phyloP scores from a whole-genome alignment of 2,113 vertebrate species.

The Petroica traversi region DNA sequence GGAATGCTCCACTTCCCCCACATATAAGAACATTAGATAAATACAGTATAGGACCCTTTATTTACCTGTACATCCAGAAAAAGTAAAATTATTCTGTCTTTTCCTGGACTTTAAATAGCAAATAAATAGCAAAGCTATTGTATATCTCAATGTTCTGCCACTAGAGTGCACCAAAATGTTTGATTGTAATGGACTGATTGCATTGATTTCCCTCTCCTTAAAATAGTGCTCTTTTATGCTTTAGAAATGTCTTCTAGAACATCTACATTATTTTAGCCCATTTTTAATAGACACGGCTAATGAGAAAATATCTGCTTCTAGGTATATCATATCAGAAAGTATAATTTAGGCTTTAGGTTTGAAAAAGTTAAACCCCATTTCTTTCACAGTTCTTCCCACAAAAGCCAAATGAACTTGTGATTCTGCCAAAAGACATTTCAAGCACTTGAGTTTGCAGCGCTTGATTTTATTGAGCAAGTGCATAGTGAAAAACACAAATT shows the following conservation, averaged over 20 bases:
- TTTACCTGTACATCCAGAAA: background rate
- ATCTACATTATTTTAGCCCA: background rate
- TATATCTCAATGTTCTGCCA: slow-evolving; percentile 45
- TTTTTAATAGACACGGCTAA: background rate
- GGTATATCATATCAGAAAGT: background rate
- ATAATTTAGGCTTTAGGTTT: background rate
- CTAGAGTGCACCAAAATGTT: slow-evolving; percentile 80
- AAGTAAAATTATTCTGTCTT: background rate
- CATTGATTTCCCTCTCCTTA: background rate
- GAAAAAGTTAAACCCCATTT: background rate
- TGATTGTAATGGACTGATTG: background rate
- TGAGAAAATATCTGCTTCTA: background rate
- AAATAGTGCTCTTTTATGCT: background rate
- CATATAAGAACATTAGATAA: background rate
- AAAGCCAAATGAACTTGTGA: background rate
- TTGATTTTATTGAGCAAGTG: background rate
- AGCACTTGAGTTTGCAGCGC: background rate
- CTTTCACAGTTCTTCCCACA: background rate
- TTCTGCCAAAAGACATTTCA: background rate
- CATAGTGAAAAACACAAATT: background rate
- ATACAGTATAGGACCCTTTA: background rate
- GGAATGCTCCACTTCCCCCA: accelerated
- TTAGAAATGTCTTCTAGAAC: background rate
- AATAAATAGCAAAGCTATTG: background rate
- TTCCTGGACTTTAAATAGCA: background rate